Evolutionary conservation across 2,888 invertebrate species (phyloP), one percentile per base, ranked within the genome.

Genomic region (Dryomyza anilis): DNA sequence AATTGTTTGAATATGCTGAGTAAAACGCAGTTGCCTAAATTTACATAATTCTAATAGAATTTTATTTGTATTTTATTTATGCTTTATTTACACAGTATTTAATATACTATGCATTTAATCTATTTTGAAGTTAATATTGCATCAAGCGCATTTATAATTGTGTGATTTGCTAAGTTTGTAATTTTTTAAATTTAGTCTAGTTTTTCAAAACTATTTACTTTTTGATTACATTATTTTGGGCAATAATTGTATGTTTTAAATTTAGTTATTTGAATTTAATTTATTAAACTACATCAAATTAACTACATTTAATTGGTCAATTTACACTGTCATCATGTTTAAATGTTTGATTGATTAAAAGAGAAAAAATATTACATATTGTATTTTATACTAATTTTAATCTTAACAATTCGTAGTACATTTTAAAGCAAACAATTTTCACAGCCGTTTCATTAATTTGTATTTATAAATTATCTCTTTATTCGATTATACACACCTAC

Each of bases 361-460:
- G 12, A 39, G 39, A 12, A 39, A n/a, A 39, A 39, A 39, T 39
- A 39, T 39, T 3, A n/a, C n/a, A n/a, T n/a, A n/a, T n/a, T n/a
- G n/a, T n/a, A n/a, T n/a, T n/a, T n/a, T n/a, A n/a, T n/a, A n/a
- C n/a, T 39, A 39, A 39, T 4, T 39, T 50, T 50, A 27, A 12
- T 59, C 30, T 52, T 23, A 43, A 55, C 56, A 63, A 30, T 63
- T 55, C 50, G 23, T 59, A 29, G 29, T 56, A 52, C 16, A 25
- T 50, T 64, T 66, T 69, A 71, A 76, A 74, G 78, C 78, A 78
- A 75, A 78, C 72, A 72, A 72, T 74, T 74, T 72, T 78, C 78
- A 78, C 78, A 78, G 78, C 78, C 78, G 72, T 78, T 21, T 55
- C 56, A 29, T 27, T 46, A n/a, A n/a, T n/a, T n/a, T n/a, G n/a